A percentile compares a stretch with the other conserved stretches of the same genome.
phyloP scores from a whole-genome alignment of 2,888 invertebrate genomes.

The Branchellion lobata region DNA sequence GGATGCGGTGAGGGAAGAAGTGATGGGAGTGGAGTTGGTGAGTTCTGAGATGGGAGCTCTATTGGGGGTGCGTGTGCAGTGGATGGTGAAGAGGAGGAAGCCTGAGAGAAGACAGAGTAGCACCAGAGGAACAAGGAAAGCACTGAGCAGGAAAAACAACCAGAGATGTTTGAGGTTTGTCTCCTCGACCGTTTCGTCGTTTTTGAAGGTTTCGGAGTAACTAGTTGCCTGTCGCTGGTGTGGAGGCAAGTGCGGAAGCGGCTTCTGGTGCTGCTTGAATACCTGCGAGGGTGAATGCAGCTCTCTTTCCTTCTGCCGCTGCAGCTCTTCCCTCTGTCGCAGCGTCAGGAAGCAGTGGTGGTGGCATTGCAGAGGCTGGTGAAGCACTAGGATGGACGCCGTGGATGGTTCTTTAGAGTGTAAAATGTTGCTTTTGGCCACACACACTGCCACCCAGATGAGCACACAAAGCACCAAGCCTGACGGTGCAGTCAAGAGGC shows the following conservation, averaged over 20 bases:
- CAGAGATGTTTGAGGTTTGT: constrained; percentile 48
- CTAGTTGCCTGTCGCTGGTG: neutral
- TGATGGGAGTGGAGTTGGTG: constrained; percentile 15
- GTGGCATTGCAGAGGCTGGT: constrained; percentile 49
- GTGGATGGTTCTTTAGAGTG: constrained; percentile 35
- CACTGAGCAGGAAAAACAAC: constrained; percentile 51
- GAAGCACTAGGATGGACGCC: constrained; percentile 46
- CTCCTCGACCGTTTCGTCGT: neutral
- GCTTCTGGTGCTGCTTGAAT: constrained; percentile 30
- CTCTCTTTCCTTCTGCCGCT: neutral
- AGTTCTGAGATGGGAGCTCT: constrained; percentile 26
- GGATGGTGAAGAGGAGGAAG: constrained; percentile 45
- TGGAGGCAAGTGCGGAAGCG: neutral
- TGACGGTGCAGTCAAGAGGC: constrained; percentile 44
- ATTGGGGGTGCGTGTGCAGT: constrained; percentile 17
- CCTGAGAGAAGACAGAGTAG: constrained; percentile 50
- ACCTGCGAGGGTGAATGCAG: constrained; percentile 6
- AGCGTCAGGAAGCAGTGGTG: constrained; percentile 36
- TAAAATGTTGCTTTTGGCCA: constrained; percentile 50
- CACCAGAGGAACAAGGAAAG: constrained; percentile 51
- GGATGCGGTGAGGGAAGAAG: neutral
- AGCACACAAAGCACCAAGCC: constrained; percentile 48
- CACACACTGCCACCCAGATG: constrained; percentile 50
- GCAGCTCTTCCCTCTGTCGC: neutral
- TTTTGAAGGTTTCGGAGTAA: neutral